A percentile compares a stretch with the other conserved stretches of the same genome.
These are phyloP conservation scores for Minunthozetes semirufus DNA, from an alignment of 2,888 invertebrate species.

Conservation along the genomic window DNA sequence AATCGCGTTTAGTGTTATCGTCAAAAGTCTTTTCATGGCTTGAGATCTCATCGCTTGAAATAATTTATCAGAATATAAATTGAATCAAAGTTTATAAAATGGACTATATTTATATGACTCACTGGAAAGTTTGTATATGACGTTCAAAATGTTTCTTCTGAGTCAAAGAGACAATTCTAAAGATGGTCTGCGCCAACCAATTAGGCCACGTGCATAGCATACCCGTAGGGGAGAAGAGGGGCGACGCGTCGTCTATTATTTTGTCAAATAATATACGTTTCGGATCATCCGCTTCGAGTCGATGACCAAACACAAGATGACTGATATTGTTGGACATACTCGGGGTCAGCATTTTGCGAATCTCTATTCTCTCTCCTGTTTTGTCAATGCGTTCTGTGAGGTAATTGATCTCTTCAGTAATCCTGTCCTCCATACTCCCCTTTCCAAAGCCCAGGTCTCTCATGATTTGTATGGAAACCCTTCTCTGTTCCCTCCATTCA, in stretches of 20 bases:
- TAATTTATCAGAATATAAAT: not conserved
- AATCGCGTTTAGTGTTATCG: not conserved
- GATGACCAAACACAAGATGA: slow-evolving; percentile 39
- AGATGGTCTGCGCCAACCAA: slow-evolving; percentile 3
- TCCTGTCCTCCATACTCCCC: slow-evolving; percentile 40
- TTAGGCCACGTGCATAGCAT: slow-evolving; percentile 1
- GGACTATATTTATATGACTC: too few relatives aligned
- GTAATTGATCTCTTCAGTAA: slow-evolving; percentile 39
- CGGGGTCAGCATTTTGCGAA: slow-evolving; percentile 30
- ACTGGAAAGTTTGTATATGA: not conserved
- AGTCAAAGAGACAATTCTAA: not conserved
- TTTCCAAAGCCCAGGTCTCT: slow-evolving; percentile 42
- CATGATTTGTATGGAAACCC: slow-evolving; percentile 40
- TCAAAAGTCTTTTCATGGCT: not conserved
- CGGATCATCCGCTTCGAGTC: too few relatives aligned
- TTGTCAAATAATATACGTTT: slow-evolving; percentile 16
- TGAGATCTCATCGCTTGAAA: not conserved
- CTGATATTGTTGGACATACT: slow-evolving; percentile 42
- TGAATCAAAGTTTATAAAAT: not conserved
- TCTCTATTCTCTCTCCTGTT: not conserved
- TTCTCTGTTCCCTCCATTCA: slow-evolving; percentile 42
- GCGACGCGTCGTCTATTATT: not conserved
- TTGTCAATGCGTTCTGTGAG: slow-evolving; percentile 35
- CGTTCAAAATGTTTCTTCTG: not conserved
- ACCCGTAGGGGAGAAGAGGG: not conserved